These are phyloP conservation scores for Sebastes steindachneri DNA, from an alignment of 2,797 vertebrate species.

Conservation along the genomic window DNA sequence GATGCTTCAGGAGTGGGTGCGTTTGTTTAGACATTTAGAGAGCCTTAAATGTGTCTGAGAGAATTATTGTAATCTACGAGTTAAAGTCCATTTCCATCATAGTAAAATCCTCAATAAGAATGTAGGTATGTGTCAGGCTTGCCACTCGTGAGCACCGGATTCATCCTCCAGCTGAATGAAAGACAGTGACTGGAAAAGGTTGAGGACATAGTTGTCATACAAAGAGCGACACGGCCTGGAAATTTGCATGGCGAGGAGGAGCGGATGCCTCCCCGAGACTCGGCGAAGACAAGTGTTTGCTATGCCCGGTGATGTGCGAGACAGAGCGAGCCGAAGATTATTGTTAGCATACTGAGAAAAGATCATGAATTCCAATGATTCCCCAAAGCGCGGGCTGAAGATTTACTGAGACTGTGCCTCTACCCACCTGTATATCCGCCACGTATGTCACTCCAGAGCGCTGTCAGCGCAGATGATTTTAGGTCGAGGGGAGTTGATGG, in stretches of 20 bases:
- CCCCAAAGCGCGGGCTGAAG: slow-evolving; percentile 66
- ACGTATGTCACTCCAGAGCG: slow-evolving; percentile 63
- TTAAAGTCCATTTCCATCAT: slow-evolving; percentile 55
- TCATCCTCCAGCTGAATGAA: slow-evolving; percentile 68
- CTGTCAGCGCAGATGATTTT: slow-evolving; percentile 68
- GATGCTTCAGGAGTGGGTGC: slow-evolving; percentile 36
- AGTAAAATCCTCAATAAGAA: slow-evolving; percentile 68
- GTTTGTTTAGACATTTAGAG: slow-evolving; percentile 29
- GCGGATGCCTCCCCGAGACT: slow-evolving; percentile 54
- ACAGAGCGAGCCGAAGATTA: slow-evolving; percentile 76
- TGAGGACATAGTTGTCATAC: slow-evolving; percentile 75
- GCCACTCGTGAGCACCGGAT: slow-evolving; percentile 41
- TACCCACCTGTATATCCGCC: slow-evolving; percentile 37
- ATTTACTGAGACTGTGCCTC: slow-evolving; percentile 65
- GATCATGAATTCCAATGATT: slow-evolving; percentile 83
- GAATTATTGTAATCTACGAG: slow-evolving; percentile 29
- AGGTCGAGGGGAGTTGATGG: slow-evolving; percentile 70
- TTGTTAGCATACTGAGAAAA: slow-evolving; percentile 81
- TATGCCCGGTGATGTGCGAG: slow-evolving; percentile 75
- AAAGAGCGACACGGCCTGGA: slow-evolving; percentile 68
- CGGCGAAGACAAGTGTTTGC: slow-evolving; percentile 72
- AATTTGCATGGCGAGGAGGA: slow-evolving; percentile 78
- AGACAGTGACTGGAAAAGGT: slow-evolving; percentile 69
- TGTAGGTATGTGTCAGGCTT: slow-evolving; percentile 56
- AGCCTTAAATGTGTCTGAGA: slow-evolving; percentile 35